Conservation (phyloP, 2,797 vertebrate genomes). For the Linurgus olivaceus region DNA sequence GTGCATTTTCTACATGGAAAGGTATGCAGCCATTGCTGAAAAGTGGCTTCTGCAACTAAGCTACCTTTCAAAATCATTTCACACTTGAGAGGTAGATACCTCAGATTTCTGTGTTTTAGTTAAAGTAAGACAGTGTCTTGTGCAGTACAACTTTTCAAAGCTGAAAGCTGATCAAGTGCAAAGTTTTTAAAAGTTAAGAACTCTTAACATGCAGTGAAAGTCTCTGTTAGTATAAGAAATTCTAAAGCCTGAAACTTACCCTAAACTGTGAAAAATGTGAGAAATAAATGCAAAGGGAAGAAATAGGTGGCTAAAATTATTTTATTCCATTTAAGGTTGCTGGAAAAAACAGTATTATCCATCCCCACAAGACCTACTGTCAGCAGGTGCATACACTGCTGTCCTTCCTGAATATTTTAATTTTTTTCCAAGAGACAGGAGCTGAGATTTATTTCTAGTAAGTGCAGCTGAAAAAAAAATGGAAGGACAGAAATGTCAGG, state of each 20-base stretch:
- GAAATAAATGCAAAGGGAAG: neutral
- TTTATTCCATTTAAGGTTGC: neutral
- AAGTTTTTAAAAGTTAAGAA: neutral
- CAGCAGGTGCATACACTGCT: neutral
- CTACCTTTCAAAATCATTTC: neutral
- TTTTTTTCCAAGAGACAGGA: neutral
- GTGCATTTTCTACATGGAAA: neutral
- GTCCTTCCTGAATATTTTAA: neutral
- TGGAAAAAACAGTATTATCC: neutral
- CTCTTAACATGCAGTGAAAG: neutral
- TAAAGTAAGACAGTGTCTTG: neutral
- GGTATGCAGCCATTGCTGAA: neutral
- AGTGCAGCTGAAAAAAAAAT: neutral
- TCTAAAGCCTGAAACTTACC: neutral
- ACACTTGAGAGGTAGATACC: neutral
- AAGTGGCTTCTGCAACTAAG: neutral
- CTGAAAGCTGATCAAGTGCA: neutral
- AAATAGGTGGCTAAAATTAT: neutral
- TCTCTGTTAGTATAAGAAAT: neutral
- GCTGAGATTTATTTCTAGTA: neutral
- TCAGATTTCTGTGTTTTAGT: neutral
- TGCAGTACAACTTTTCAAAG: neutral
- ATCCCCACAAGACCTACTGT: neutral
- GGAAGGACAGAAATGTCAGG: neutral
- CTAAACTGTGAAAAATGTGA: neutral